Evolutionary conservation across 2,797 vertebrate species (phyloP).

Genomic region (Acipenser oxyrinchus): DNA sequence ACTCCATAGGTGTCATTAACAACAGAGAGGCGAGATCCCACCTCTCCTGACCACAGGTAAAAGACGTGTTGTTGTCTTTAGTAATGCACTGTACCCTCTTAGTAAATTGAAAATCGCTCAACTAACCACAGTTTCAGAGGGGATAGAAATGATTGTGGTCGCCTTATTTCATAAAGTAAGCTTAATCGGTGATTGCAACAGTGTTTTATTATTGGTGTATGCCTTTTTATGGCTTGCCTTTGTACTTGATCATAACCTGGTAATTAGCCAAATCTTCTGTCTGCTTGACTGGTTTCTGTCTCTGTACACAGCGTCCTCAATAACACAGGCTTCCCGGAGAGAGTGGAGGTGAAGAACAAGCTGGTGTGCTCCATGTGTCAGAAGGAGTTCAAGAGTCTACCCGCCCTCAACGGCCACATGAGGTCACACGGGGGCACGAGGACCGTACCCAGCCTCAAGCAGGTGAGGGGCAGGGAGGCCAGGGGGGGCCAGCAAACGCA

Average conservation of each 20-base stretch:
- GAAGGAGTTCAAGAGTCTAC: constrained; percentile 83
- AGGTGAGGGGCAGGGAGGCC: constrained; percentile 39
- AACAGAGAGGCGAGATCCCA: background rate
- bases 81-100: background rate
- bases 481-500: too few species aligned
- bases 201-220: too few species aligned
- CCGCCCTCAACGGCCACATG: constrained; percentile 90
- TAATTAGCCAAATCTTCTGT: background rate
- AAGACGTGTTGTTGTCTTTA: background rate
- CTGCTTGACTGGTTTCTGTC: too few species aligned
- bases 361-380: constrained; percentile 75
- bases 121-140: too few species aligned
- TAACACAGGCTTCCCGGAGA: constrained; percentile 53
- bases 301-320: constrained; percentile 38
- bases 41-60: constrained; percentile 18
- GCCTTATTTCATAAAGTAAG: too few species aligned
- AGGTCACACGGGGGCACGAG: constrained; percentile 77
- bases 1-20: constrained; percentile 11
- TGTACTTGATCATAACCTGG: background rate
- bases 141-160: too few species aligned
- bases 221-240: background rate
- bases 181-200: too few species aligned
- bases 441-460: constrained; percentile 62
- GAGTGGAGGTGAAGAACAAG: constrained; percentile 57
- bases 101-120: too few species aligned